Conservation (phyloP, 2,888 invertebrate genomes). For the Drosophila paracracens region DNA sequence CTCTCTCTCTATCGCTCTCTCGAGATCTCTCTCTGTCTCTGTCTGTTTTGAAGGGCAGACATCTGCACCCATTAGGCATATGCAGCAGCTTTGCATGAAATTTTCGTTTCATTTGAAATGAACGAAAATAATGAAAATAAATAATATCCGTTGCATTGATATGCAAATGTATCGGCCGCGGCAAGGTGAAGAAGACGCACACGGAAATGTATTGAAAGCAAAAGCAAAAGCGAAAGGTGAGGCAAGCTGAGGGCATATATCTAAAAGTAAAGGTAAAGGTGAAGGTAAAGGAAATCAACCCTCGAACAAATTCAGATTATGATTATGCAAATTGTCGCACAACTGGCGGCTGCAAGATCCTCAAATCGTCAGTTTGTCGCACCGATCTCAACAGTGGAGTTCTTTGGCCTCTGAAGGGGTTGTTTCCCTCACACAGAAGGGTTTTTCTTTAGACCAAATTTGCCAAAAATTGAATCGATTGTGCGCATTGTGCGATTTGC, state of each 20-base stretch:
- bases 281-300: constrained; percentile 52
- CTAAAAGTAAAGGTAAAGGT: background rate
- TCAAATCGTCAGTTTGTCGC: constrained; percentile 25
- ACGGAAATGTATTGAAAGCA: constrained; percentile 73
- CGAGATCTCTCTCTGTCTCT: background rate
- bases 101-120: constrained; percentile 62
- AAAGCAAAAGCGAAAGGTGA: constrained; percentile 53
- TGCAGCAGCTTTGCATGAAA: constrained; percentile 67
- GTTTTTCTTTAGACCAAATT: constrained; percentile 56
- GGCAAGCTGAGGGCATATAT: constrained; percentile 5
- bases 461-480: constrained; percentile 73
- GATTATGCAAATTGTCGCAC: constrained; percentile 66
- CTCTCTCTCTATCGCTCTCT: background rate
- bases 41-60: constrained; percentile 27
- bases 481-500: constrained; percentile 66
- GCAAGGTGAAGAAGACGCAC: constrained; percentile 57
- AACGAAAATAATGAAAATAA: constrained; percentile 72
- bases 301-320: constrained; percentile 58
- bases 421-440: constrained; percentile 4
- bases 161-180: constrained; percentile 71
- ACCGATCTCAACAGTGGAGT: constrained; percentile 1
- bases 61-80: constrained; percentile 73
- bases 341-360: constrained; percentile 49
- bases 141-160: constrained; percentile 81
- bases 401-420: constrained; percentile 11